A percentile compares a stretch with the other conserved stretches of the same genome.
Evolutionary conservation across 2,797 vertebrate genomes (phyloP).

Genomic region (Cottoperca gobio): DNA sequence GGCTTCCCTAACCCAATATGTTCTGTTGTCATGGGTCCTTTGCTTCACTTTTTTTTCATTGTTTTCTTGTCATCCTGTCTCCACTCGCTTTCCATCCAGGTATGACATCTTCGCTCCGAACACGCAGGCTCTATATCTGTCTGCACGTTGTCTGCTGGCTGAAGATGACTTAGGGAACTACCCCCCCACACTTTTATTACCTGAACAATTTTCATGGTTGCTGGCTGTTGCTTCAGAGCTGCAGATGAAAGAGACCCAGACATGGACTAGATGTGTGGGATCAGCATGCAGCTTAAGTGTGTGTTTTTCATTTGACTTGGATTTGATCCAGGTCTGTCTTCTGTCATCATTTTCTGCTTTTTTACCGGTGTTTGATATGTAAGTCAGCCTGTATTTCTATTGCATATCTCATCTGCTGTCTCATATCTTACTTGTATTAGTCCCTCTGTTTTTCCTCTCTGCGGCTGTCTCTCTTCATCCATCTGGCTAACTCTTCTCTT

Average conservation of each 20-base stretch:
- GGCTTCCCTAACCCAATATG: slow-evolving; percentile 33
- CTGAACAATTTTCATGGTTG: slow-evolving; percentile 55
- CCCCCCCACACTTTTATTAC: slow-evolving; percentile 60
- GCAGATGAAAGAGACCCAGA: slow-evolving; percentile 67
- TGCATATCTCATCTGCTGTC: slow-evolving; percentile 27
- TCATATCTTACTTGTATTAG: slow-evolving; percentile 27
- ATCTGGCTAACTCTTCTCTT: not conserved
- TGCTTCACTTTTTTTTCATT: slow-evolving; percentile 7
- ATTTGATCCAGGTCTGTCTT: slow-evolving; percentile 61
- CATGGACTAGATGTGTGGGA: slow-evolving; percentile 61
- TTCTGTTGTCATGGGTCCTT: slow-evolving; percentile 25
- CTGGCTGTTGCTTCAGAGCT: slow-evolving; percentile 47
- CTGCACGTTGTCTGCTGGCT: slow-evolving; percentile 66
- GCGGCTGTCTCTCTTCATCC: not conserved
- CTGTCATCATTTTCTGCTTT: slow-evolving; percentile 55
- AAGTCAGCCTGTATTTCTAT: slow-evolving; percentile 36
- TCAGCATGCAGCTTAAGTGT: slow-evolving; percentile 45
- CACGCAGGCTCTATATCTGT: slow-evolving; percentile 62
- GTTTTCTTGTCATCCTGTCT: slow-evolving; percentile 55
- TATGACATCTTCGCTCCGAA: slow-evolving; percentile 56
- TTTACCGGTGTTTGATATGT: slow-evolving; percentile 40
- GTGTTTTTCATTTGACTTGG: slow-evolving; percentile 70
- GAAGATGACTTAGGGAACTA: slow-evolving; percentile 60
- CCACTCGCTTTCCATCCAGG: slow-evolving; percentile 59
- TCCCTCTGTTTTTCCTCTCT: slow-evolving; percentile 7